These are phyloP conservation scores for Aurelia sp. DNA, from an alignment of 30 jellyfish, hydroid and myxozoan species.

Conservation along the genomic window DNA sequence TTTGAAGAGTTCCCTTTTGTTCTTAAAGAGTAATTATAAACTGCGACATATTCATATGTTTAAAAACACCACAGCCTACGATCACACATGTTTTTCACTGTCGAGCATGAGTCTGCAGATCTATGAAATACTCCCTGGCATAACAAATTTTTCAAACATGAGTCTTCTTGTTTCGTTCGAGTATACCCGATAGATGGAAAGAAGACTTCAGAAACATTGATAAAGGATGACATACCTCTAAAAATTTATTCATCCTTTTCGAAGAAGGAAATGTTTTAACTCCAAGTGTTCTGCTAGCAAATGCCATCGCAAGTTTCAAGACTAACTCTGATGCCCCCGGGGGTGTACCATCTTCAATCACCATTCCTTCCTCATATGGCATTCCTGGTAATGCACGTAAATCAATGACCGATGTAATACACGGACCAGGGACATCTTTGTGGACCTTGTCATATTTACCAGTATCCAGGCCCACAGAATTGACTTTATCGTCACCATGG, in stretches of 20 bases:
- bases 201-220: background rate
- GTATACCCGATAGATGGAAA: background rate
- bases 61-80: too few relatives aligned
- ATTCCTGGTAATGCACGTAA: constrained; percentile 29
- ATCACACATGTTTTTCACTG: too few relatives aligned
- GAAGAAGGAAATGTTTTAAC: constrained; percentile 31
- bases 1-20: too few relatives aligned
- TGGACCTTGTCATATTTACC: constrained; percentile 35
- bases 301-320: constrained; percentile 43
- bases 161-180: background rate
- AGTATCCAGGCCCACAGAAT: constrained; percentile 69
- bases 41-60: too few relatives aligned
- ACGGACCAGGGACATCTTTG: constrained; percentile 74
- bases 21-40: too few relatives aligned
- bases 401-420: constrained; percentile 59
- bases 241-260: constrained; percentile 19
- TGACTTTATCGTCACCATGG: constrained; percentile 61
- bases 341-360: constrained; percentile 65
- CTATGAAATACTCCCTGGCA: too few relatives aligned
- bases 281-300: constrained; percentile 58
- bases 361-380: constrained; percentile 27
- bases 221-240: constrained; percentile 22
- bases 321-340: constrained; percentile 52
- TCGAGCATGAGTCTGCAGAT: too few relatives aligned
- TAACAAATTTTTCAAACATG: background rate